Evolutionary conservation across 2,113 vertebrate species (phyloP), one percentile per base, ranked within the genome.

Genomic region (Nycticebus coucang): DNA sequence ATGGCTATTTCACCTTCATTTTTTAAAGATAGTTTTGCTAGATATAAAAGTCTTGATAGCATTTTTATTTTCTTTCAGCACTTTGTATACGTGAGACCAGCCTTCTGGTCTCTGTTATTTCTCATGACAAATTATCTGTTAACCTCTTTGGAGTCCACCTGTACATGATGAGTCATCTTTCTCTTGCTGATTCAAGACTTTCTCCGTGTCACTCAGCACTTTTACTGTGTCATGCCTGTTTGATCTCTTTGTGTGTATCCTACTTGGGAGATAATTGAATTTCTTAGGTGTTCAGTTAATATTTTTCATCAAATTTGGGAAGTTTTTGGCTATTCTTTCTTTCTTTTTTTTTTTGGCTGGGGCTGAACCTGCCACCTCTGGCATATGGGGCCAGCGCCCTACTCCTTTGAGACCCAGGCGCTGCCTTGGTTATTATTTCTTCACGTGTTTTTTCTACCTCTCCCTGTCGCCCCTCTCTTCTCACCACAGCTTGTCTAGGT

Each of bases 401-500:
- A 41, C 41, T 41, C 41, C 41, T 41, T 41, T 41, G 41, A 41
- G 41, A 3, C 41, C 3, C 41, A 41, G 41, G 41, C 5, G 41
- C 41, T 5, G 5, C 41, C 41, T 5, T 41, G 41, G 41, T 5
- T 26, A 5, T 15, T 50, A 0, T 81, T 33, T 75, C 15, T 53
- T 50, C 11, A 18, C 28, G 0, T 57, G 14, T 5, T 69, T 69
- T 79, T 59, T n/a, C 55, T 35, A n/a, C 2, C 26, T 4, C 57
- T 83, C 85, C 28, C 13, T 35, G 22, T n/a, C 4, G 5, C 14
- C 33, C 8, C 22, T 35, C 2, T 45, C 15, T 9, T 57, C 26
- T 19, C 3, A 2, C 60, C 8, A 28, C 7, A 35, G 0, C 0
- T 9, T 50, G 30, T 3, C 19, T 30, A 12, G 30, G 1, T 21